Evolutionary conservation across 2,888 invertebrate genomes (phyloP).

Genomic region (Lithophane leautieri): DNA sequence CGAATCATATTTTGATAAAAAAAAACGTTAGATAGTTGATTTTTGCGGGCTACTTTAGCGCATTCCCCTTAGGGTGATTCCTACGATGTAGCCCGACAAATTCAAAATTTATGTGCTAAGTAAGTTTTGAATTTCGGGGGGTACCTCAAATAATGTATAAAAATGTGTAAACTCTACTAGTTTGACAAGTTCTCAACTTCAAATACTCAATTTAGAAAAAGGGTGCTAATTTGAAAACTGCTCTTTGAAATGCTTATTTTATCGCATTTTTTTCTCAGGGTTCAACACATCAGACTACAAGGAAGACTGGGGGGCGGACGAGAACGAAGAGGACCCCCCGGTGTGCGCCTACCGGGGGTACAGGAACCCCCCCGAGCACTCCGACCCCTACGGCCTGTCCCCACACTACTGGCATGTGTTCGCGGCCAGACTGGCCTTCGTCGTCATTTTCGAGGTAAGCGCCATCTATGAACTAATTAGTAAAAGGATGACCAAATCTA

Average conservation of each 20-base stretch:
- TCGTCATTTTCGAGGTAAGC: conserved; percentile 97
- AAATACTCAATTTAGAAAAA: background rate
- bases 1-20: too few relatives aligned
- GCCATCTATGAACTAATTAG: background rate
- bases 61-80: too few relatives aligned
- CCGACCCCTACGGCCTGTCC: conserved; percentile 94
- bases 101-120: too few relatives aligned
- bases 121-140: background rate
- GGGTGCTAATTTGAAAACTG: background rate
- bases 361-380: conserved; percentile 93
- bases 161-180: background rate
- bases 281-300: conserved; percentile 96
- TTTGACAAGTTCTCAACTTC: background rate
- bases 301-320: conserved; percentile 94
- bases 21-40: too few relatives aligned
- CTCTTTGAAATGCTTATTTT: background rate
- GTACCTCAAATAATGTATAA: background rate
- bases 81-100: too few relatives aligned
- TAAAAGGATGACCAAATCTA: background rate
- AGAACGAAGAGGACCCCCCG: conserved; percentile 91
- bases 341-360: conserved; percentile 95
- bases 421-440: conserved; percentile 97
- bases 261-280: conserved; percentile 81
- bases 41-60: too few relatives aligned
- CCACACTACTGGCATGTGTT: conserved; percentile 98